phyloP scores from a whole-genome alignment of 2,113 vertebrate genomes.

The Microtus oregoni region DNA sequence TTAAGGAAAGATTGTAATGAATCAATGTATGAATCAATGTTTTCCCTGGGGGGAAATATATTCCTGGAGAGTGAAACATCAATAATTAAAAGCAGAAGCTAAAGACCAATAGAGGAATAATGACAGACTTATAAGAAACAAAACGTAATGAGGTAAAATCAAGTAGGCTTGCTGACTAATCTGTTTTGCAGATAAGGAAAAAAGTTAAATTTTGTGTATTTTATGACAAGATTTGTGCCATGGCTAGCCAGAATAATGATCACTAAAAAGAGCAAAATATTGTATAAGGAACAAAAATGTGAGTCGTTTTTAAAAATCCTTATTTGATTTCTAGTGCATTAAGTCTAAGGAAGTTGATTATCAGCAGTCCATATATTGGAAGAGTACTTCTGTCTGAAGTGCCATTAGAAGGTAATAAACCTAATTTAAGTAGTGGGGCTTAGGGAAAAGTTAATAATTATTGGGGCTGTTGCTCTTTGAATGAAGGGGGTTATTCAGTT shows the following conservation, averaged over 20 bases:
- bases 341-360: background rate
- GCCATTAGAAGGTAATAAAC: too few relatives aligned
- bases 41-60: slow-evolving; percentile 13
- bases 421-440: background rate
- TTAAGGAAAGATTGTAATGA: background rate
- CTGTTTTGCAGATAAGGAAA: background rate
- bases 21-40: background rate
- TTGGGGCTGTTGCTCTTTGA: background rate
- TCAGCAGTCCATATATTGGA: background rate
- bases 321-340: background rate
- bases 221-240: background rate
- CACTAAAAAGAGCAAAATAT: background rate
- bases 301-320: background rate
- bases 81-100: slow-evolving; percentile 26
- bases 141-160: background rate
- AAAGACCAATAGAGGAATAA: background rate
- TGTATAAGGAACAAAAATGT: background rate
- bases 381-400: background rate
- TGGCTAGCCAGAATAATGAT: background rate
- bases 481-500: background rate
- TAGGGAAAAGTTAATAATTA: background rate
- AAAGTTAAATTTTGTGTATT: background rate
- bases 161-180: background rate
- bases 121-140: background rate
- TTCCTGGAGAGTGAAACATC: background rate